A percentile compares a stretch with the other conserved stretches of the same genome.
Evolutionary conservation across 2,113 vertebrate species (phyloP).

Genomic region (Atrichornis clamosus): DNA sequence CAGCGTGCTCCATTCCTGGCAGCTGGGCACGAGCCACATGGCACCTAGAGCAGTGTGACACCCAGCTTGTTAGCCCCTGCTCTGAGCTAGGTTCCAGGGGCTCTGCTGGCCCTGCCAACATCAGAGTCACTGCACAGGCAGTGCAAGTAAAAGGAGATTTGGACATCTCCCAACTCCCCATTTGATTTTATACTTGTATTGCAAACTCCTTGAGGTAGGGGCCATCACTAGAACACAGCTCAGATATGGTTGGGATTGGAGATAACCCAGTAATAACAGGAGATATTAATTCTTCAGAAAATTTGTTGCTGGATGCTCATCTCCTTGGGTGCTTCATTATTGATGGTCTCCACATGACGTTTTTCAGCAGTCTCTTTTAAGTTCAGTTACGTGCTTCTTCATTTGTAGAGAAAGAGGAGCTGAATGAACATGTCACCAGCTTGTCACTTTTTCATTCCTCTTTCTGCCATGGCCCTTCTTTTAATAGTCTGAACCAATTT

Average conservation of each 20-base stretch:
- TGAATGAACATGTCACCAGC: conserved; percentile 26
- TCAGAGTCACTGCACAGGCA: background rate
- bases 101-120: background rate
- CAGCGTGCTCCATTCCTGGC: background rate
- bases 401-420: conserved; percentile 6
- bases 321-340: background rate
- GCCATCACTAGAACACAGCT: background rate
- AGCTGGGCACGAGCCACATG: background rate
- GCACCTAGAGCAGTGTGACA: background rate
- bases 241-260: background rate
- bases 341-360: background rate
- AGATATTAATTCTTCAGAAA: background rate
- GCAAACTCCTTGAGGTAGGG: background rate
- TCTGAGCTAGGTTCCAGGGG: background rate
- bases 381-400: background rate
- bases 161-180: background rate
- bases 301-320: background rate
- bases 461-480: background rate
- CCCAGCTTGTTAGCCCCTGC: rapidly evolving
- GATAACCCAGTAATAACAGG: background rate
- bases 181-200: background rate
- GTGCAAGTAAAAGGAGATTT: background rate
- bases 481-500: conserved; percentile 49
- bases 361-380: background rate
- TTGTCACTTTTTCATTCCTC: conserved; percentile 11